Percentiles rank a stretch among this genome's conserved stretches.
Evolutionary conservation across 92 coral and sea anemone species (phyloP).

Genomic region (Parazoanthus darwini): DNA sequence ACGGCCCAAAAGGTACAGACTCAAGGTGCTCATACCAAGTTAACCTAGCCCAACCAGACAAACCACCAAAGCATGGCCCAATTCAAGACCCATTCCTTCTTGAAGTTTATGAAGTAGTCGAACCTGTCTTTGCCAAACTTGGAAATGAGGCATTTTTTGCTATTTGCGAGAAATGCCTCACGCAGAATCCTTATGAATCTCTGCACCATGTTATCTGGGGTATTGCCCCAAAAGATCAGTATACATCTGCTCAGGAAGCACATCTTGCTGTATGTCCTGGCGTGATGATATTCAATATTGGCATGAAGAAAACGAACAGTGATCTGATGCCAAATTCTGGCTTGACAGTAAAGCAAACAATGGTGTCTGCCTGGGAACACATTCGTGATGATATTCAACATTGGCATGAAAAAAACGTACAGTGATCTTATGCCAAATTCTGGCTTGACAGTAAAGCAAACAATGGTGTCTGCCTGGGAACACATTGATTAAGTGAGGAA

Average conservation of each 20-base stretch:
- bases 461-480: constrained; percentile 39
- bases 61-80: constrained; percentile 43
- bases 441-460: constrained; percentile 17
- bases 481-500: constrained; percentile 42
- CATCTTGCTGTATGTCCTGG: constrained; percentile 54
- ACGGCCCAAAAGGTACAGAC: constrained; percentile 58
- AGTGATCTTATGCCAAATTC: constrained; percentile 30
- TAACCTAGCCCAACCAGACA: constrained; percentile 43
- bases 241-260: constrained; percentile 49
- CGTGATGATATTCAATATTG: constrained; percentile 48
- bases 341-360: constrained; percentile 9
- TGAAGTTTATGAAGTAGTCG: constrained; percentile 50
- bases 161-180: constrained; percentile 59
- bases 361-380: constrained; percentile 38
- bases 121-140: constrained; percentile 53
- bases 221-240: constrained; percentile 61
- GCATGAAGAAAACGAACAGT: constrained; percentile 28
- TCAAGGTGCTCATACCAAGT: constrained; percentile 67
- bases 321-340: constrained; percentile 40
- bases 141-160: constrained; percentile 58
- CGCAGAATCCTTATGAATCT: constrained; percentile 58
- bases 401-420: constrained; percentile 40
- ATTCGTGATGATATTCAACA: constrained; percentile 36
- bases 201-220: constrained; percentile 70
- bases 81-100: constrained; percentile 61